A percentile compares a stretch with the other conserved stretches of the same genome.
phyloP scores from a whole-genome alignment of 1,140 invertebrate species.

The Drosophila lacteicornis region DNA sequence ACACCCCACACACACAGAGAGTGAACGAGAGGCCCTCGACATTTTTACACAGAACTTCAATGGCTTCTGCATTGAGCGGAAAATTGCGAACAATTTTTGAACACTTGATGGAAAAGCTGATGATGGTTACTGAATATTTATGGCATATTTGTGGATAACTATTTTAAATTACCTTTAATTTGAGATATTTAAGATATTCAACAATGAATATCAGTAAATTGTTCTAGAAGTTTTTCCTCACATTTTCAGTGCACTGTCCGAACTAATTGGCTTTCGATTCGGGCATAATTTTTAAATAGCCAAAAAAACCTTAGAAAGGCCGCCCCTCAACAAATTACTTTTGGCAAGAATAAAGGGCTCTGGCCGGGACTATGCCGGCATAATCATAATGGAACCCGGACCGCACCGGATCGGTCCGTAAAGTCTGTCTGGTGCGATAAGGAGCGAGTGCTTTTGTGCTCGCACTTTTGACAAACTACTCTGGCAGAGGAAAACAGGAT shows the following conservation, averaged over 20 bases:
- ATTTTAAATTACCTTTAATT: background rate
- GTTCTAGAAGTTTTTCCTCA: background rate
- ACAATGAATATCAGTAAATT: too few relatives aligned
- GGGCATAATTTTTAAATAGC: conserved; percentile 20
- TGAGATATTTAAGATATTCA: too few relatives aligned
- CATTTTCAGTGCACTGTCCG: conserved; percentile 2
- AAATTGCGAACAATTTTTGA: conserved; percentile 15
- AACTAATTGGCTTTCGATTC: conserved; percentile 33
- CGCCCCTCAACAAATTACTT: background rate
- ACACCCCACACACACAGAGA: background rate
- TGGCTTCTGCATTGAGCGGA: conserved; percentile 15
- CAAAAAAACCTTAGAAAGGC: conserved; percentile 9
- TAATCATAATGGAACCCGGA: conserved; percentile 28
- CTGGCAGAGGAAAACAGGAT: conserved; percentile 19
- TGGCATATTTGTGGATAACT: background rate
- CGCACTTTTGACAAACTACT: conserved; percentile 43
- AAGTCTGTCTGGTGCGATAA: conserved; percentile 45
- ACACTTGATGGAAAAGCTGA: background rate
- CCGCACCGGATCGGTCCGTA: conserved; percentile 8
- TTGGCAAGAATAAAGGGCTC: conserved; percentile 17
- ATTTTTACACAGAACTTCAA: conserved; percentile 27
- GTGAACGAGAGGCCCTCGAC: background rate
- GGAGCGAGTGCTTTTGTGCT: conserved; percentile 33
- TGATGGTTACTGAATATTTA: background rate
- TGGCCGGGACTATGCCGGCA: conserved; percentile 22